Evolutionary conservation across 2,888 invertebrate species (phyloP).

Genomic region (Herminia tarsipennalis): DNA sequence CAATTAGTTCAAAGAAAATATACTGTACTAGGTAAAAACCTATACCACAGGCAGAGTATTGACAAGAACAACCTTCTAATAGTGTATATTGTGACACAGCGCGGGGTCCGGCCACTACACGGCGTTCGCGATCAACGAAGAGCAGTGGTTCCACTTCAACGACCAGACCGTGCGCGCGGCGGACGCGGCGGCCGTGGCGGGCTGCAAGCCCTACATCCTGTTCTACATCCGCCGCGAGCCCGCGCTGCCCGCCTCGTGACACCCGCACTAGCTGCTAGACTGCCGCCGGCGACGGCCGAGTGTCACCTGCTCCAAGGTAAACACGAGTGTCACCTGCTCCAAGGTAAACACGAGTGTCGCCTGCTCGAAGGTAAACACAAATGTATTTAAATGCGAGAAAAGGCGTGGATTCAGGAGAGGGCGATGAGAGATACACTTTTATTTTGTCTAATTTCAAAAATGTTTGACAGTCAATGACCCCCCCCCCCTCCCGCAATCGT

Average conservation of each 20-base stretch:
- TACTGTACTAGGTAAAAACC: too few relatives aligned
- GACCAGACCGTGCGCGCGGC: conserved; percentile 92
- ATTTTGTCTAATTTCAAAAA: too few relatives aligned
- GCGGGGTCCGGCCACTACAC: conserved; percentile 95
- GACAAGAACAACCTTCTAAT: too few relatives aligned
- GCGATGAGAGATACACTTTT: too few relatives aligned
- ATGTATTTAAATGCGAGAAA: too few relatives aligned
- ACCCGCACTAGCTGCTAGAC: not conserved
- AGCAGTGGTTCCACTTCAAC: conserved; percentile 94
- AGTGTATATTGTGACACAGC: conserved; percentile 70
- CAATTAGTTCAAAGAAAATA: too few relatives aligned
- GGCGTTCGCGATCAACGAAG: conserved; percentile 92
- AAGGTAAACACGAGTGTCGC: not conserved
- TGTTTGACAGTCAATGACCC: too few relatives aligned
- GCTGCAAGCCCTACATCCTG: conserved; percentile 93
- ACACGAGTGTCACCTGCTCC: not conserved
- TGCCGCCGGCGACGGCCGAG: too few relatives aligned
- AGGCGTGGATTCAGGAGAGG: too few relatives aligned
- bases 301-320: not conserved
- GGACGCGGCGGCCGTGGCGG: conserved; percentile 88
- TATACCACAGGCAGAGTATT: too few relatives aligned
- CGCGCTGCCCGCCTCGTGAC: conserved; percentile 61
- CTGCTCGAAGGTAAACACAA: not conserved
- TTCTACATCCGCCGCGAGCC: conserved; percentile 92
- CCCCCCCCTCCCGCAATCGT: too few relatives aligned